These are phyloP conservation scores for Agrotis puta DNA, from an alignment of 2,888 invertebrate genomes.

Conservation along the genomic window DNA sequence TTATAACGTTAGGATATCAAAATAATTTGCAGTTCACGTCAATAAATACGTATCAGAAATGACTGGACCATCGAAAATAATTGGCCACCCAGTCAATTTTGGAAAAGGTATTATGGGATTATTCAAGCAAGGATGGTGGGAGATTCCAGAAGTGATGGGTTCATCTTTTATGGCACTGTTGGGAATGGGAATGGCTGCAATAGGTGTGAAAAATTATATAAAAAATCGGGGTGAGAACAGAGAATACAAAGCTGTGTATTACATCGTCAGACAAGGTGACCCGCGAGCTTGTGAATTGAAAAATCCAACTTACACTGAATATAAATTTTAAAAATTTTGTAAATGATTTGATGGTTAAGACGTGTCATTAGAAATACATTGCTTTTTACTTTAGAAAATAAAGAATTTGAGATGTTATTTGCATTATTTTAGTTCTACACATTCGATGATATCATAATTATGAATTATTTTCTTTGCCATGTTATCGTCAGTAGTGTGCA, in stretches of 20 bases:
- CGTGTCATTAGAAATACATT: neutral
- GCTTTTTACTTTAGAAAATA: constrained; percentile 2
- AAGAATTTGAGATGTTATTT: constrained; percentile 13
- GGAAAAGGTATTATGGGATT: constrained; percentile 74
- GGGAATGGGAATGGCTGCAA: constrained; percentile 88
- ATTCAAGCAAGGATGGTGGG: constrained; percentile 89
- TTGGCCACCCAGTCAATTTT: constrained; percentile 79
- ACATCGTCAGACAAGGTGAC: constrained; percentile 92
- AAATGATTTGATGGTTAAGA: no score
- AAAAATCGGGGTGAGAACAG: constrained; percentile 92
- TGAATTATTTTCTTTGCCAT: no score
- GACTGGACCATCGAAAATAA: constrained; percentile 72
- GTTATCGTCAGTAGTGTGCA: no score
- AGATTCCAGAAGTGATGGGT: constrained; percentile 93
- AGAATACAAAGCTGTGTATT: constrained; percentile 91
- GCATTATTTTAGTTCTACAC: neutral
- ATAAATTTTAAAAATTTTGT: constrained; percentile 55
- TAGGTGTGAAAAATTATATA: constrained; percentile 85
- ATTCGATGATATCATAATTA: no score
- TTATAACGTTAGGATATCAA: neutral
- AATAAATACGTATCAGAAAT: constrained; percentile 43
- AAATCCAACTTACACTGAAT: constrained; percentile 79
- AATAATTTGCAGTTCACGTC: neutral
- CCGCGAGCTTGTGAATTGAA: constrained; percentile 87
- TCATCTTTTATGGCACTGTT: constrained; percentile 89